Conservation (phyloP, 2,797 vertebrate genomes). For the Kryptopterus vitreolus region DNA sequence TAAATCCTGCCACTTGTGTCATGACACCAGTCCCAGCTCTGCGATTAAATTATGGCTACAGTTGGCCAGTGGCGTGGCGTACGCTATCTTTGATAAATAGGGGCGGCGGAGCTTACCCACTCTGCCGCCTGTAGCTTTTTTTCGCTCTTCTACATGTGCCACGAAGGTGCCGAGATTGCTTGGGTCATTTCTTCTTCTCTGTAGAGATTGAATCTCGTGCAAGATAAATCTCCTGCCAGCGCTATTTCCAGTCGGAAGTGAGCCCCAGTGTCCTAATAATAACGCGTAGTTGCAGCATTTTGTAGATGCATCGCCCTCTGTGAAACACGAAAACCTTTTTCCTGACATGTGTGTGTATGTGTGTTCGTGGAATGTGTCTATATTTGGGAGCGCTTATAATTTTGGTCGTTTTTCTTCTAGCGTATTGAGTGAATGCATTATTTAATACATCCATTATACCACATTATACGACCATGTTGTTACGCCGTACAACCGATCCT, state of each 20-base stretch:
- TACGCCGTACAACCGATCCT: background rate
- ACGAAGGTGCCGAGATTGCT: slow-evolving; percentile 6
- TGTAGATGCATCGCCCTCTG: background rate
- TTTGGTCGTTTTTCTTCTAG: background rate
- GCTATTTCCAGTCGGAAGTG: slow-evolving; percentile 28
- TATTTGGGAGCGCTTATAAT: background rate
- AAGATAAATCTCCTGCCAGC: slow-evolving; percentile 14
- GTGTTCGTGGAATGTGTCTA: background rate
- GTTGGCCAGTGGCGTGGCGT: slow-evolving; percentile 36
- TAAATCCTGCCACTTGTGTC: slow-evolving; percentile 38
- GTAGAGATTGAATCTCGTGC: slow-evolving; percentile 30
- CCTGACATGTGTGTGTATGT: background rate
- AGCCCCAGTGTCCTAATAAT: background rate
- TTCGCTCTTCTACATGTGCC: background rate
- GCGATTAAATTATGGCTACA: slow-evolving; percentile 52
- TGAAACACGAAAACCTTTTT: slow-evolving; percentile 2
- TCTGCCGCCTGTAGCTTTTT: slow-evolving; percentile 23
- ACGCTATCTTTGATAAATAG: slow-evolving; percentile 47
- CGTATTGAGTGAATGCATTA: slow-evolving; percentile 2
- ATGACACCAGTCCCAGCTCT: slow-evolving; percentile 41
- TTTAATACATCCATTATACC: background rate
- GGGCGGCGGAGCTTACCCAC: slow-evolving; percentile 26
- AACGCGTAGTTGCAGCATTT: background rate
- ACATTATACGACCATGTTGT: background rate
- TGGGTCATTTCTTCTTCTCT: slow-evolving; percentile 18